Evolutionary conservation across 2,888 invertebrate species (phyloP), one percentile per base, ranked within the genome.

Genomic region (Cacoxenus indagator): DNA sequence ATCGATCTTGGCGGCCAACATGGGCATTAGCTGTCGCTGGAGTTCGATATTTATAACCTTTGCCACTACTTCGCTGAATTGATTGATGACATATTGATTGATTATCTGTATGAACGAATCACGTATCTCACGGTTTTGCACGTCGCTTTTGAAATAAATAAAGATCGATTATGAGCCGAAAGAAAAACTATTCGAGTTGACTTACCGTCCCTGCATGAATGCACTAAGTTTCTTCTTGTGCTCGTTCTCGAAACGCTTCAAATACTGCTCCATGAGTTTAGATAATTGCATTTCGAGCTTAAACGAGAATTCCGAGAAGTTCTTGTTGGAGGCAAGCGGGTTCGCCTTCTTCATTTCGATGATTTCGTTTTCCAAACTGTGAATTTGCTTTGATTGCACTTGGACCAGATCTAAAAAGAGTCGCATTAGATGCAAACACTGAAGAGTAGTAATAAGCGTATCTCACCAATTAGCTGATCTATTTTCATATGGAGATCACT

Each of bases 1-100:
- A 71, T 81, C 81, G 68, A 95, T 90, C 51, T 92, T 90, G 0
- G 91, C 90, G 51, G 92, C 90, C 1, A 96, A 89, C 43, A 92
- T 89, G 75, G 91, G 89, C 43, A 91, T 86, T 19, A 91, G 75
- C 4, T 88, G 88, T 14, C 89, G 88, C 75, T 91, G 90, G 66
- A 92, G 89, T 84, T 92, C 92, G 66, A 89, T 87, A 64, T 89
- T 88, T 1, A 93, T 86, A 2, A 90, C 87, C 67, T 89, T 89
- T 54, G 91, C 90, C 70, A 92, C 82, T 72, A 90, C 90, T 54
- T 90, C 90, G 3, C 89, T 86, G 45, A 91, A 84, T 54, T 90
- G 88, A 55, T 82, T 80, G 46, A 88, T 88, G 11, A 92, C 83
- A 64, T 90, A 87, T 77, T 91, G 91, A 45, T 90, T 89, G n/a